A percentile compares a stretch with the other conserved stretches of the same genome.
Conservation (phyloP, 1,140 invertebrate species). For the Octopus bimaculoides region DNA sequence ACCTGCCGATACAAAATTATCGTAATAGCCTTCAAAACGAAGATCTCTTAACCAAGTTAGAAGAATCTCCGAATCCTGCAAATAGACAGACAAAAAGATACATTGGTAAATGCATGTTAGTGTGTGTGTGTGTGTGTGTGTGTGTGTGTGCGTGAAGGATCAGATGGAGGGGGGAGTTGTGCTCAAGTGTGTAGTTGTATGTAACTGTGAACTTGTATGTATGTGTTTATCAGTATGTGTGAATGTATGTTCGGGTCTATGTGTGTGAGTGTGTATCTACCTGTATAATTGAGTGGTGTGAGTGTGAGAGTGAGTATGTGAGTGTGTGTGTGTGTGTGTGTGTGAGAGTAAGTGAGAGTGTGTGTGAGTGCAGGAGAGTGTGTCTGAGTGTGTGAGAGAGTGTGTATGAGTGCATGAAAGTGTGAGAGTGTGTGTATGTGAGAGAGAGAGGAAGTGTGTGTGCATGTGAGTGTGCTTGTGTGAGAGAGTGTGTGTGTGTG, state of each 20-base stretch:
- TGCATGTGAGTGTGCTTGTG: neutral
- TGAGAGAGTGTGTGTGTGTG: no score
- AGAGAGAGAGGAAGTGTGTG: neutral
- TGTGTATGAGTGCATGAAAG: neutral
- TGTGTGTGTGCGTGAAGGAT: neutral
- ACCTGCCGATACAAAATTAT: slow-evolving; percentile 89
- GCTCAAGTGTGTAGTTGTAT: neutral
- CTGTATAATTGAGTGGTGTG: no score
- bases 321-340: no score
- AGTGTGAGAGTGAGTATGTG: no score
- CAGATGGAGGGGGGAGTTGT: no score
- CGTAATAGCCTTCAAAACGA: slow-evolving; percentile 94
- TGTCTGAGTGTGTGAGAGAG: neutral
- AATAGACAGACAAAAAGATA: slow-evolving; percentile 25
- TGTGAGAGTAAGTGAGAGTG: neutral
- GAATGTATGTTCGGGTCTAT: neutral
- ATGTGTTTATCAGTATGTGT: neutral
- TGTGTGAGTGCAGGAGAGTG: neutral
- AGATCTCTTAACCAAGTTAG: slow-evolving; percentile 92
- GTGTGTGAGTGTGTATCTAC: neutral
- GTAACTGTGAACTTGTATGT: neutral
- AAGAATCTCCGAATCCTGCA: slow-evolving; percentile 86
- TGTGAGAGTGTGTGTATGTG: neutral
- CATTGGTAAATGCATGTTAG: neutral
- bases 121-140: neutral